Evolutionary conservation across 2,888 invertebrate genomes (phyloP).

Genomic region (Disparrhopalites patrizii): DNA sequence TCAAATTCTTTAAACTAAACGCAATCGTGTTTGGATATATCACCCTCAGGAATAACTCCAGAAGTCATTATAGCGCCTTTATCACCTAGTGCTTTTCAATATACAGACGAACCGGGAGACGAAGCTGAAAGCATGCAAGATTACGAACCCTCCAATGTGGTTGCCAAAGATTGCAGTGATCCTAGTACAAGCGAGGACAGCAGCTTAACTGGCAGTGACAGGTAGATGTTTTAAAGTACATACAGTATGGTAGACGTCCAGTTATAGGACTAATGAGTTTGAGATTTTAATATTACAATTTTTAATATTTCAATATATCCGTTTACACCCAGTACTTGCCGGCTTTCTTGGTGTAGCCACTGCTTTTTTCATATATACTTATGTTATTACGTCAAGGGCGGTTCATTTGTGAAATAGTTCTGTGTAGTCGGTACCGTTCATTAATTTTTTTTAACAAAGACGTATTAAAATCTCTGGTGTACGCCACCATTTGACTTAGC

Average conservation of each 20-base stretch:
- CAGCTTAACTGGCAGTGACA: constrained; percentile 17
- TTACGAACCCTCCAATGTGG: constrained; percentile 3
- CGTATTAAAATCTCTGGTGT: too few relatives aligned
- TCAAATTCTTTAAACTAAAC: too few relatives aligned
- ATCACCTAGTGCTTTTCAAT: constrained; percentile 18
- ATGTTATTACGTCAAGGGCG: too few relatives aligned
- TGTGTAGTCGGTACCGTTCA: too few relatives aligned
- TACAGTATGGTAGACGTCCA: not conserved
- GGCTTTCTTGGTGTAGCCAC: too few relatives aligned
- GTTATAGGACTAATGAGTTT: not conserved
- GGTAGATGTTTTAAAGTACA: not conserved
- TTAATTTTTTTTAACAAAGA: too few relatives aligned
- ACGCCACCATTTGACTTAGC: too few relatives aligned
- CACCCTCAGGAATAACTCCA: not conserved
- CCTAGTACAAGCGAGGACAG: constrained; percentile 20
- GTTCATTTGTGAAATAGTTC: too few relatives aligned
- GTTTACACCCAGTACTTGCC: too few relatives aligned
- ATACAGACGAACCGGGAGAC: not conserved
- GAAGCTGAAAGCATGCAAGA: constrained; percentile 13
- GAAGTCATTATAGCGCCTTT: constrained; percentile 15
- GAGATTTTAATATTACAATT: not conserved
- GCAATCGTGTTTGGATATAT: too few relatives aligned
- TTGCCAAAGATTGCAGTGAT: constrained; percentile 10
- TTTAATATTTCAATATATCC: not conserved
- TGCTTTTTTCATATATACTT: too few relatives aligned